A percentile compares a stretch with the other conserved stretches of the same genome.
Conservation (phyloP, 2,113 vertebrate genomes). For the Silurus asotus region DNA sequence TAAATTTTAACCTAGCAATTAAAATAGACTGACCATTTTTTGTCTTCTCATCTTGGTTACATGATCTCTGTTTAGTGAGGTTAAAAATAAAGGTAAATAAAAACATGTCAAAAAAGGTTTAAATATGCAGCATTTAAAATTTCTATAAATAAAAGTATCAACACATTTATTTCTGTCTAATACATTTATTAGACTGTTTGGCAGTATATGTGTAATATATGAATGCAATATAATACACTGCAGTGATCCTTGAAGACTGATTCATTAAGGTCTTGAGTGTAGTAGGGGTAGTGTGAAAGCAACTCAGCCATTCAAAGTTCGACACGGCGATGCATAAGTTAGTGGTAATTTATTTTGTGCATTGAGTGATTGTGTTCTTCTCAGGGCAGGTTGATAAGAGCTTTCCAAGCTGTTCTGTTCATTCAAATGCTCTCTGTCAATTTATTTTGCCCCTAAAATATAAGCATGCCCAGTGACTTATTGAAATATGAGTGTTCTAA, state of each 20-base stretch:
- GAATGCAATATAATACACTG: too few species aligned
- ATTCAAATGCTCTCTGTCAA: constrained; percentile 52
- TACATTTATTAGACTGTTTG: too few species aligned
- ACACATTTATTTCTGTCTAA: too few species aligned
- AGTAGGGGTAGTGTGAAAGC: background rate
- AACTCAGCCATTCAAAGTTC: background rate
- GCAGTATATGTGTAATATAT: too few species aligned
- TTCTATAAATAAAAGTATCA: too few species aligned
- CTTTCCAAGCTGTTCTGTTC: constrained; percentile 51
- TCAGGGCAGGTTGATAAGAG: constrained; percentile 54
- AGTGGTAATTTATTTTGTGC: constrained; percentile 50
- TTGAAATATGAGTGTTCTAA: constrained; percentile 65
- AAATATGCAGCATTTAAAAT: too few species aligned
- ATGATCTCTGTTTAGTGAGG: too few species aligned
- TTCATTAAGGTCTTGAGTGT: background rate
- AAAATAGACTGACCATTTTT: too few species aligned
- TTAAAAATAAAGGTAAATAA: too few species aligned
- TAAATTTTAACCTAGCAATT: too few species aligned
- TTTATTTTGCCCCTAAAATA: constrained; percentile 63
- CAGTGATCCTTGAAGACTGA: background rate
- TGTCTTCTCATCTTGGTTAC: too few species aligned
- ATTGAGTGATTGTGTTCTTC: constrained; percentile 38
- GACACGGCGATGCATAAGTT: constrained; percentile 28
- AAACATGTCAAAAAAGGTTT: too few species aligned
- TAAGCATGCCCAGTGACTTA: constrained; percentile 60